These are phyloP conservation scores for Ochropacha duplaris DNA, from an alignment of 2,888 invertebrate species.

Conservation along the genomic window DNA sequence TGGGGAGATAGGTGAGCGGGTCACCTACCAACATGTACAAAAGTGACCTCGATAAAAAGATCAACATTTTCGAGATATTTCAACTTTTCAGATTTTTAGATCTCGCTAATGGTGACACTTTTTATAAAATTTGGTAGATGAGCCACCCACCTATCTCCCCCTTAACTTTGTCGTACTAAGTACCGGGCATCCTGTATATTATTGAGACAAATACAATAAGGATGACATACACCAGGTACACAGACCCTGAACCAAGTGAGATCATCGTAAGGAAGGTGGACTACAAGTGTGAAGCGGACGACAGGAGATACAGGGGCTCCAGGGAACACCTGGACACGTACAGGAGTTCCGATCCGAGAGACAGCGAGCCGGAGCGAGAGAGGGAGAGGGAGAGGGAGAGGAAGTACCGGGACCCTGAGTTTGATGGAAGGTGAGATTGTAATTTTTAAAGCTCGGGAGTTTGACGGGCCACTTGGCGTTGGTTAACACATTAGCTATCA, in stretches of 20 bases:
- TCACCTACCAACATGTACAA: too few species aligned
- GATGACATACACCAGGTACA: constrained; percentile 50
- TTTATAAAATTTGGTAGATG: too few species aligned
- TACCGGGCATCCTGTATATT: too few species aligned
- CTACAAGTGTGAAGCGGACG: constrained; percentile 60
- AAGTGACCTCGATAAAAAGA: too few species aligned
- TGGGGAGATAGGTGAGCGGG: too few species aligned
- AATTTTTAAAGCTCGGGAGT: too few species aligned
- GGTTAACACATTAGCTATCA: too few species aligned
- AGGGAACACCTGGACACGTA: constrained; percentile 58
- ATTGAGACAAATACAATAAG: background rate
- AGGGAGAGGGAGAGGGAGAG: constrained; percentile 59
- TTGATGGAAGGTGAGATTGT: constrained; percentile 49
- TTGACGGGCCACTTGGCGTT: too few species aligned
- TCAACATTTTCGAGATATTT: too few species aligned
- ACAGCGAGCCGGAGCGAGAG: constrained; percentile 45
- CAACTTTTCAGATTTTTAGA: background rate
- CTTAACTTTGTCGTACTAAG: too few species aligned
- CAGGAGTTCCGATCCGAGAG: constrained; percentile 51
- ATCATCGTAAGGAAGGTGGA: constrained; percentile 62
- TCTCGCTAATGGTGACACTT: too few species aligned
- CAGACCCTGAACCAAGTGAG: constrained; percentile 76
- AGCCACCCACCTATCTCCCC: too few species aligned
- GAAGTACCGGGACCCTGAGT: constrained; percentile 51
- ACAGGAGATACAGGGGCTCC: constrained; percentile 46